Conservation (phyloP, 2,888 invertebrate species). For the Eledone cirrhosa region DNA sequence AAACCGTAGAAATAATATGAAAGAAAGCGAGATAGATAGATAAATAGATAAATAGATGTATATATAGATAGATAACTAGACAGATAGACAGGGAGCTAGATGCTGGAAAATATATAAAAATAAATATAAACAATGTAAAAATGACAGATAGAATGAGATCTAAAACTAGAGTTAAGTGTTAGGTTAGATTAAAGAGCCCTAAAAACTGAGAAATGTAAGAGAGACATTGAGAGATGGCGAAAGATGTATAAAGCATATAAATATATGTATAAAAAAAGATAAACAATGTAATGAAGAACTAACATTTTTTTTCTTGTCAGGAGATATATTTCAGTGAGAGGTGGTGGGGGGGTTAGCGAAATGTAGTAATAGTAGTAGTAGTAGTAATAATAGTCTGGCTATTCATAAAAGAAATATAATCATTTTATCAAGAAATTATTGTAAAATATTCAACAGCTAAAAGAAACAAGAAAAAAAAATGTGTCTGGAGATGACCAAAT, state of each 20-base stretch:
- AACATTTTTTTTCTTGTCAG: constrained; percentile 12
- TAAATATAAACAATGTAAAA: too few species aligned
- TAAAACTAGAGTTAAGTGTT: too few species aligned
- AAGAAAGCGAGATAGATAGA: too few species aligned
- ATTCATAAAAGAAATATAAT: constrained; percentile 28
- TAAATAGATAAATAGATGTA: too few species aligned
- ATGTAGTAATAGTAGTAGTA: background rate
- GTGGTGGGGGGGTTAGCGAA: too few species aligned
- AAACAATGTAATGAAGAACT: background rate
- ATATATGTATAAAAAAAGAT: background rate
- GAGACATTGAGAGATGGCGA: background rate
- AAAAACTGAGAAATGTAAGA: too few species aligned
- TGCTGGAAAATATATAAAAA: too few species aligned
- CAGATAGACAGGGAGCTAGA: too few species aligned
- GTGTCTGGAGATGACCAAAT: constrained; percentile 22
- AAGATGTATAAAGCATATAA: background rate
- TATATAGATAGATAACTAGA: too few species aligned
- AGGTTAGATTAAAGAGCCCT: too few species aligned
- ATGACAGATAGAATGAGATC: too few species aligned
- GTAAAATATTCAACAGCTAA: background rate
- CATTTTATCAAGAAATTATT: background rate
- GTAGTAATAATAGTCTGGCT: background rate
- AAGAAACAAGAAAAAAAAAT: background rate
- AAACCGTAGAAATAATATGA: too few species aligned
- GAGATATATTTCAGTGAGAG: constrained; percentile 9